These are phyloP conservation scores for Amblyraja radiata DNA, from an alignment of 2,797 vertebrate species.

Conservation along the genomic window DNA sequence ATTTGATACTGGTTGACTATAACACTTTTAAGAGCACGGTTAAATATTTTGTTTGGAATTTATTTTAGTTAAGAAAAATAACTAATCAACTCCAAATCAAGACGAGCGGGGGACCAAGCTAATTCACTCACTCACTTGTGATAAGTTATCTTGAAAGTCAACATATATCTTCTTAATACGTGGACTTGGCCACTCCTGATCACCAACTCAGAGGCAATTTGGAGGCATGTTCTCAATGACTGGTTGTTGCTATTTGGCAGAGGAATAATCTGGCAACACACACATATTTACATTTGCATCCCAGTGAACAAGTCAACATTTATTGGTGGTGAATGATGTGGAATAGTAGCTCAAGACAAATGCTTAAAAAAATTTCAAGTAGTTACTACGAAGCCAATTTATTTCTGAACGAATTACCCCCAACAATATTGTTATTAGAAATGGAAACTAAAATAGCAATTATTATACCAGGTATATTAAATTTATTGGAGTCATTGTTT, in stretches of 20 bases:
- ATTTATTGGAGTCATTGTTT: neutral
- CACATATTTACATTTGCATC: neutral
- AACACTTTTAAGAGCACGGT: neutral
- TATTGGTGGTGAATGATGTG: neutral
- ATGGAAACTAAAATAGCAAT: no score
- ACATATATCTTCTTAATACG: neutral
- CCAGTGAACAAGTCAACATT: neutral
- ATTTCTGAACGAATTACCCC: neutral
- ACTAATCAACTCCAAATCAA: neutral
- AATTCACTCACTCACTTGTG: neutral
- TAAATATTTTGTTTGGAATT: neutral
- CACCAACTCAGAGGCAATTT: neutral
- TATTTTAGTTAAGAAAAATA: neutral
- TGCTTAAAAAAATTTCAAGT: neutral
- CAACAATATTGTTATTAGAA: neutral
- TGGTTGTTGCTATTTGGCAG: neutral
- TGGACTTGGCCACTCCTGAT: neutral
- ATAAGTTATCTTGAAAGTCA: neutral
- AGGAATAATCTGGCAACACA: neutral
- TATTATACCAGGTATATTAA: neutral
- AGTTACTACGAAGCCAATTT: neutral
- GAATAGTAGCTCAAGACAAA: neutral
- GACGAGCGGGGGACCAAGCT: neutral
- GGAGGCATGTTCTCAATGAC: neutral
- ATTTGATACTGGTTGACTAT: neutral